These are phyloP conservation scores for Rhodinocichla rosea DNA, from an alignment of 2,113 vertebrate genomes.

Conservation along the genomic window DNA sequence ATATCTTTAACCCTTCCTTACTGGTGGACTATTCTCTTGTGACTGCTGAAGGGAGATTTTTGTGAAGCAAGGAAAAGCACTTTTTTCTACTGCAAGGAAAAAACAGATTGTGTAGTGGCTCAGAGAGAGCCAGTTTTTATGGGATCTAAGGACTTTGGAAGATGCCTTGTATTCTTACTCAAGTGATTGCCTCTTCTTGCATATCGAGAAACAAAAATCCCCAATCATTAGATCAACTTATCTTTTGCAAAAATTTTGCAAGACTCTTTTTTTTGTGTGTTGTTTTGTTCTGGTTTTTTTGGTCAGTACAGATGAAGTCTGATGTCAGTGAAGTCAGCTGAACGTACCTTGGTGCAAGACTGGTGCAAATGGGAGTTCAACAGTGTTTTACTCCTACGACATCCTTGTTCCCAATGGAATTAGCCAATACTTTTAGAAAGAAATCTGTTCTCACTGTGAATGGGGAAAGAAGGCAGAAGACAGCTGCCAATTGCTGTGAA, in stretches of 20 bases:
- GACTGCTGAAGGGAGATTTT: background rate
- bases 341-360: background rate
- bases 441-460: background rate
- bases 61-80: background rate
- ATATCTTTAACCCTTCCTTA: background rate
- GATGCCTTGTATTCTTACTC: background rate
- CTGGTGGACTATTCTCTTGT: background rate
- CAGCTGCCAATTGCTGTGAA: conserved; percentile 53
- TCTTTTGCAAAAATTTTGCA: background rate
- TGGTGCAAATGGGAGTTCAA: background rate
- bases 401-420: background rate
- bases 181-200: background rate
- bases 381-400: background rate
- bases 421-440: background rate
- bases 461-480: conserved; percentile 33
- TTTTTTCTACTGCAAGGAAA: background rate
- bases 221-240: background rate
- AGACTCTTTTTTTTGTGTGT: background rate
- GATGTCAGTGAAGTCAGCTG: background rate
- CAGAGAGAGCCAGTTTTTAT: background rate
- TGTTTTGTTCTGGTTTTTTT: background rate
- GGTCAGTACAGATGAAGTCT: background rate
- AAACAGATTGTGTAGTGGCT: background rate
- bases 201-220: background rate
- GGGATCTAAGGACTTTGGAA: background rate